Evolutionary conservation across 2,797 vertebrate species (phyloP), one percentile per base, ranked within the genome.

Genomic region (Danio jaintianensis): DNA sequence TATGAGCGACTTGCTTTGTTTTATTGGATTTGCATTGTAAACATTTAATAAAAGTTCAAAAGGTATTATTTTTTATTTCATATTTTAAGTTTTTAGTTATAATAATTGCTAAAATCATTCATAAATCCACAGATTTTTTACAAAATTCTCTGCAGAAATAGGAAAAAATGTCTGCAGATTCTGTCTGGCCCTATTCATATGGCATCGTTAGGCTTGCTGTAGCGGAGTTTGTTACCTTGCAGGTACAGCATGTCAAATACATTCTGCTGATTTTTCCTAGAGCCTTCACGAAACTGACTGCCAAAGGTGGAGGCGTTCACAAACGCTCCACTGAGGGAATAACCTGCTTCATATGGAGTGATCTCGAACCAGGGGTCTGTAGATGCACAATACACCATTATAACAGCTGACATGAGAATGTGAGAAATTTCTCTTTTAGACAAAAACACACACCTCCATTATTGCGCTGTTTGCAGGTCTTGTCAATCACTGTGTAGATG

Each of bases 401-500:
- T 36, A 58, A 22, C 43, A 9, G 7, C 0, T 6, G 11, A 29
- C 1, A 29, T 7, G 0, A 50, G 3, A 18, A 16, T 7, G 15
- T 29, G 2, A 29, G 16, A n/a, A n/a, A n/a, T n/a, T n/a, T n/a
- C 18, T 0, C 0, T 66, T 2, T 9, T 0, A 29, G 18, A 9
- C n/a, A n/a, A 4, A 45, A 0, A 63, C 1, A 48, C 63, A 47
- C n/a, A 83, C 82, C 73, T 83, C 13, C 0, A 0, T 7, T 0
- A 7, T 2, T 16, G 7, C 0, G 8, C 2, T 72, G 1, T 61
- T 67, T 38, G 61, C 4, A 3, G 13, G 71, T 61, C 12, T 78
- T 78, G 56, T 84, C 83, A 20, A 81, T 78, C 69, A 81, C 48
- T 18, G 79, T 69, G 62, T 84, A 84, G 45, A 84, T 81, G 55